Evolutionary conservation across 2,888 invertebrate species (phyloP), one percentile per base, ranked within the genome.

Genomic region (Rhogogaster chlorosoma): DNA sequence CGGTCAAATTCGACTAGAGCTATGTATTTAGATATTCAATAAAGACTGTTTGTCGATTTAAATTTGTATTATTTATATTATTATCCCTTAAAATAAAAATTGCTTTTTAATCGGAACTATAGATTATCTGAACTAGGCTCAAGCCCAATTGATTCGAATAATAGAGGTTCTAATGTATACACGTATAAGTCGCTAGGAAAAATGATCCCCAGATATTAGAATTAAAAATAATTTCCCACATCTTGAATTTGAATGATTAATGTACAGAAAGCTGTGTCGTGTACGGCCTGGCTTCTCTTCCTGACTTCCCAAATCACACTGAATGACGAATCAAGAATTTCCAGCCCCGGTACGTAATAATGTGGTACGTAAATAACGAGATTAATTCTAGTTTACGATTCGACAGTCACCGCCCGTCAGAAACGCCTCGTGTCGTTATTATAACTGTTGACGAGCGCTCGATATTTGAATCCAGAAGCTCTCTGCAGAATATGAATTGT

Each of bases 301-400:
- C 22, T 6, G 57, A 57, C 5, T 57, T n/a, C n/a, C 22, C 12
- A 29, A 64, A 64, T 64, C 29, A 64, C 12, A 29, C 64, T n/a
- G 29, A 29, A 64, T 12, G 22, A 71, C 38, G 38, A 38, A 36
- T 71, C 38, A 36, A 70, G 70, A 67, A 70, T 71, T 71, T 38
- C 18, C 38, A 36, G 71, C n/a, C 36, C 22, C 12, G 38, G 38
- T 71, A 4, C 71, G 71, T 71, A 38, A 38, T n/a, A n/a, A n/a
- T n/a, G n/a, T n/a, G 38, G 38, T 71, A 4, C 71, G 71, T 71
- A 38, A 38, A 71, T 38, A 71, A 71, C 22, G 71, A 71, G 71
- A 38, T 71, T 71, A 71, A 38, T 71, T n/a, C 38, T 38, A 71
- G 71, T 71, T 71, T 71, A 71, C 22, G 71, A 71, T 7, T 38